These are phyloP conservation scores for Empis stercorea DNA, from an alignment of 2,888 invertebrate genomes.

Conservation along the genomic window DNA sequence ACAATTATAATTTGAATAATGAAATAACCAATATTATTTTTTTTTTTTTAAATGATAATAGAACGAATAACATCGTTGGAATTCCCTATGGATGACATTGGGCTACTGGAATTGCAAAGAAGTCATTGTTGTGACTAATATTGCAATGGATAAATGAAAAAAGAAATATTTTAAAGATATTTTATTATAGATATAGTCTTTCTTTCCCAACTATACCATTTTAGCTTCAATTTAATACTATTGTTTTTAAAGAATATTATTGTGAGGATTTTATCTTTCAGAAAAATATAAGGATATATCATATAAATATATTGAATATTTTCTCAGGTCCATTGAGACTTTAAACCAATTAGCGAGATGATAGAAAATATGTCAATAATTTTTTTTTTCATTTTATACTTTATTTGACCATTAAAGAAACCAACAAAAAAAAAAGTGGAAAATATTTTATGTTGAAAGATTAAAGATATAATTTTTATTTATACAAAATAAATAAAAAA, in stretches of 20 bases:
- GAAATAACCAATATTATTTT: too few relatives aligned
- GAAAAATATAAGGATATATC: too few relatives aligned
- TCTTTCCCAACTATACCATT: too few relatives aligned
- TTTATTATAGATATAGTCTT: too few relatives aligned
- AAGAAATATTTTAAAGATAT: too few relatives aligned
- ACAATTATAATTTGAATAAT: too few relatives aligned
- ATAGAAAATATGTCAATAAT: constrained; percentile 17
- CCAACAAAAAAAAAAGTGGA: constrained; percentile 4
- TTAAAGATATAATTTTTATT: constrained; percentile 8
- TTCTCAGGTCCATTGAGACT: constrained; percentile 1
- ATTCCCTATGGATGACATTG: constrained; percentile 5
- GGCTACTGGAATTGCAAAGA: neutral
- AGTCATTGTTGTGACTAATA: too few relatives aligned
- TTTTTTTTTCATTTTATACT: constrained; percentile 11
- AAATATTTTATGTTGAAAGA: constrained; percentile 1
- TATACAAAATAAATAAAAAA: too few relatives aligned
- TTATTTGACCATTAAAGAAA: constrained; percentile 6
- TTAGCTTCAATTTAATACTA: too few relatives aligned
- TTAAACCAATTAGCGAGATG: constrained; percentile 16
- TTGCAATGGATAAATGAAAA: too few relatives aligned
- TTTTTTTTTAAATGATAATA: neutral
- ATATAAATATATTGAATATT: neutral
- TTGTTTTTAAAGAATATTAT: too few relatives aligned
- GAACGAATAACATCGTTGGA: constrained; percentile 11
- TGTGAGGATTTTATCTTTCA: too few relatives aligned